Evolutionary conservation across 2,888 invertebrate genomes (phyloP).

Genomic region (Drosophila incognita): DNA sequence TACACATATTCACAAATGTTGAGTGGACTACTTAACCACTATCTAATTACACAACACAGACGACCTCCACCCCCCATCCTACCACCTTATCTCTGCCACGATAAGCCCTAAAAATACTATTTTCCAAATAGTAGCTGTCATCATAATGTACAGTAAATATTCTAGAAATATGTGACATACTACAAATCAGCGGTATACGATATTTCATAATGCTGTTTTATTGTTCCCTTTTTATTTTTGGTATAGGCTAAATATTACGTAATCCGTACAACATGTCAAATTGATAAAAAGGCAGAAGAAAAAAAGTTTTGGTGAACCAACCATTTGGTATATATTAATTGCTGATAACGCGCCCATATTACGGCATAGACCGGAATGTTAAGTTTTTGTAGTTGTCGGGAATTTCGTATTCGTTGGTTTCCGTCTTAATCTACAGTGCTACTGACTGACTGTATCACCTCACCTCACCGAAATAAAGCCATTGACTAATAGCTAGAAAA

Average conservation of each 20-base stretch:
- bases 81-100: constrained; percentile 25
- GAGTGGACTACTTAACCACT: background rate
- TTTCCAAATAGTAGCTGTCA: constrained; percentile 29
- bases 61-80: constrained; percentile 3
- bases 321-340: constrained; percentile 42
- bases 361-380: constrained; percentile 44
- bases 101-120: constrained; percentile 40
- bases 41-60: constrained; percentile 36
- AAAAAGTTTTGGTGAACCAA: constrained; percentile 2
- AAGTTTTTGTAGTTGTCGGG: constrained; percentile 10
- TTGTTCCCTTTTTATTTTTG: constrained; percentile 16
- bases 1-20: background rate
- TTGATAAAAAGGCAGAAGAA: constrained; percentile 38
- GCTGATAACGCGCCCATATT: constrained; percentile 49
- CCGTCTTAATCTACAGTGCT: constrained; percentile 35
- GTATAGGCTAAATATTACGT: constrained; percentile 35
- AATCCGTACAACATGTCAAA: constrained; percentile 27
- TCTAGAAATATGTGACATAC: constrained; percentile 24
- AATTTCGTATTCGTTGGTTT: constrained; percentile 15
- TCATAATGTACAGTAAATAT: constrained; percentile 11
- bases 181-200: constrained; percentile 8
- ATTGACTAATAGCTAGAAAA: constrained; percentile 45
- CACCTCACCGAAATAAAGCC: constrained; percentile 44
- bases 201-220: constrained; percentile 17
- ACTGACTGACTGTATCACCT: constrained; percentile 26